Evolutionary conservation across 1,140 invertebrate species (phyloP), one percentile per base, ranked within the genome.

Genomic region (Prorops nasuta): DNA sequence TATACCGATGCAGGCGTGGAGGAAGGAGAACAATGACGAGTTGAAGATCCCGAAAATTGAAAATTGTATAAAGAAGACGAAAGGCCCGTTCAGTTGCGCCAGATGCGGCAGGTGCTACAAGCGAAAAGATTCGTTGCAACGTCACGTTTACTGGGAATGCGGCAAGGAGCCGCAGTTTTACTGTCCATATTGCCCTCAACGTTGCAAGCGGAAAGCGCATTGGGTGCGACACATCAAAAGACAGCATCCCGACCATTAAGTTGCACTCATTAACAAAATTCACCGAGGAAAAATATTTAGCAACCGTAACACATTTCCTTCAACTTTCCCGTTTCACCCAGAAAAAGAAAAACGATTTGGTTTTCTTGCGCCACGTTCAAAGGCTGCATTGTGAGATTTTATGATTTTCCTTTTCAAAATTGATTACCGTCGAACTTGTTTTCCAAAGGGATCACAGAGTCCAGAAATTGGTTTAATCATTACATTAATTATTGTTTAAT

Each of bases 91-190:
- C 54, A 64, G 64, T 2, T 88, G 86, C 66, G 63, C 70, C 2
- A 78, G 79, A 38, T 89, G 86, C 52, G 80, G 80, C 28, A 80
- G 85, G 53, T 81, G 73, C 35, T 89, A 88, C 63, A 79, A 80
- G 54, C 76, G 85, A 12, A 87, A 87, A 66, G 83, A 85, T 44
- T 83, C 83, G 8, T 60, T 86, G 40, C 82, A 84, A 51, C 75
- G 84, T 2, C 85, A 89, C 54, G 71, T 83, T 52, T 81, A 81
- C 9, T 86, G 85, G 67, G 85, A 87, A 63, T 86, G 85, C 65
- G 84, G 82, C 40, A 82, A 85, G 21, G 82, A 83, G 49, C 86
- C 86, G 12, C 80, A 82, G 21, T 88, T 87, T 55, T 80, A 80
- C 15, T 87, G 86, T 59, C 79, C 82, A 7, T 80, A 84, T 55